phyloP scores from a whole-genome alignment of 2,113 vertebrate species.

The Mormoops blainvillei region DNA sequence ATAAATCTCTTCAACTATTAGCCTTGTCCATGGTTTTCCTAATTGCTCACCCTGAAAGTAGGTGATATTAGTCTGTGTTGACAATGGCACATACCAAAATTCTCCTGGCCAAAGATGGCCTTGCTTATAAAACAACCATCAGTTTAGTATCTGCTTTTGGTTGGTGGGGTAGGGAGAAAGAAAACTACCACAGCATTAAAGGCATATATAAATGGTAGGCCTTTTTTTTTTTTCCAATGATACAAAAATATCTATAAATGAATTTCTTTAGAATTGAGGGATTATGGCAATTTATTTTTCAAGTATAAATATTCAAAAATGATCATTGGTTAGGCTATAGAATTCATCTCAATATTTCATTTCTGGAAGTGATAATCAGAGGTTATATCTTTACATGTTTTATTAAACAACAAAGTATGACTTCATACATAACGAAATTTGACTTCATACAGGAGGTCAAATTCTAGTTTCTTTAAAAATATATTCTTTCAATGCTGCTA shows the following conservation, averaged over 20 bases:
- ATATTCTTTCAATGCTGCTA: not conserved
- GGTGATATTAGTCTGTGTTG: not conserved
- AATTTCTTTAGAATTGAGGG: not conserved
- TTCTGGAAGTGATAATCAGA: not conserved
- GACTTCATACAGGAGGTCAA: not conserved
- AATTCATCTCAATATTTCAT: not conserved
- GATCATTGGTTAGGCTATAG: not conserved
- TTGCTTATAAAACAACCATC: not conserved
- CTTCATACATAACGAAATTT: not conserved
- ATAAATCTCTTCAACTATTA: not conserved
- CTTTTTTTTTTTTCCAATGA: not conserved
- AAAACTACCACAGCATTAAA: not conserved
- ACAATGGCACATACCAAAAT: not conserved
- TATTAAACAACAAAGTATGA: not conserved
- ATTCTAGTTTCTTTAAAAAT: not conserved
- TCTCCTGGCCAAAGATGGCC: not conserved
- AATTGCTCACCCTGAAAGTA: not conserved
- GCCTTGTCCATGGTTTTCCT: not conserved
- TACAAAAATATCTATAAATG: not conserved
- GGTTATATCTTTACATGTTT: not conserved
- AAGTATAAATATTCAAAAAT: not conserved
- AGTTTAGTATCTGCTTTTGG: not conserved
- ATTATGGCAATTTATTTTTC: not conserved
- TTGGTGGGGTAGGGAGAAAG: not conserved
- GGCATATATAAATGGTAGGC: not conserved